These are phyloP conservation scores for Adelognathus sp. DNA, from an alignment of 2,888 invertebrate genomes.

Conservation along the genomic window DNA sequence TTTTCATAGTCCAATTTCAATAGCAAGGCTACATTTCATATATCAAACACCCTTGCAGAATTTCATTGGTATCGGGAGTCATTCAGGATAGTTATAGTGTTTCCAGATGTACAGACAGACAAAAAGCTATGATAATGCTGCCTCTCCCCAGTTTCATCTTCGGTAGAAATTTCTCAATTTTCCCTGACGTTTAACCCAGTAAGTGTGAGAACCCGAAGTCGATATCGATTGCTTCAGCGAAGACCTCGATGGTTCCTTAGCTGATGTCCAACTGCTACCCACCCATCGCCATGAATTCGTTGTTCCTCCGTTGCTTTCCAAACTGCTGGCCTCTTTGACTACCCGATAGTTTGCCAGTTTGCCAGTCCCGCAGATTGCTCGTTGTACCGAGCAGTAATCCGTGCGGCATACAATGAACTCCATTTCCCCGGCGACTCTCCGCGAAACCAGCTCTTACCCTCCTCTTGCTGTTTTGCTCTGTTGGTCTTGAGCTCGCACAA, in stretches of 20 bases:
- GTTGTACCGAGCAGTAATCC: conserved; percentile 67
- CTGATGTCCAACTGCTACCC: conserved; percentile 18
- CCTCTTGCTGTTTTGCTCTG: conserved; percentile 3
- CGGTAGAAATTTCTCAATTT: conserved; percentile 2
- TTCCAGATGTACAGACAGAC: too few species aligned
- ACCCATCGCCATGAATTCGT: neutral
- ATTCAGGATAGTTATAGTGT: too few species aligned
- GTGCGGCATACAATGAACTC: conserved; percentile 70
- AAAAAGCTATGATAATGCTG: too few species aligned
- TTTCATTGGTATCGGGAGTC: too few species aligned
- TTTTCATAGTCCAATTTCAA: too few species aligned
- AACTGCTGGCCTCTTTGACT: conserved; percentile 59
- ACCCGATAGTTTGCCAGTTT: conserved; percentile 65
- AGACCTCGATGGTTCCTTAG: neutral
- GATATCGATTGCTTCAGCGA: conserved; percentile 51
- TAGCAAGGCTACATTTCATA: too few species aligned
- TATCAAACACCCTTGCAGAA: too few species aligned
- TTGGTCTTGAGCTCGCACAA: conserved; percentile 21
- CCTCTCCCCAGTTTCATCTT: too few species aligned
- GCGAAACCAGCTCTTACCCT: conserved; percentile 25
- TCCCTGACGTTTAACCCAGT: conserved; percentile 26
- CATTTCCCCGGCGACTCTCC: conserved; percentile 58
- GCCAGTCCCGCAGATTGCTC: conserved; percentile 67
- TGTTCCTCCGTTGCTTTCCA: conserved; percentile 26
- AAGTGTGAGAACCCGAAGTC: conserved; percentile 38